phyloP scores from a whole-genome alignment of 2,888 invertebrate genomes.

The Eupithecia dodoneata region DNA sequence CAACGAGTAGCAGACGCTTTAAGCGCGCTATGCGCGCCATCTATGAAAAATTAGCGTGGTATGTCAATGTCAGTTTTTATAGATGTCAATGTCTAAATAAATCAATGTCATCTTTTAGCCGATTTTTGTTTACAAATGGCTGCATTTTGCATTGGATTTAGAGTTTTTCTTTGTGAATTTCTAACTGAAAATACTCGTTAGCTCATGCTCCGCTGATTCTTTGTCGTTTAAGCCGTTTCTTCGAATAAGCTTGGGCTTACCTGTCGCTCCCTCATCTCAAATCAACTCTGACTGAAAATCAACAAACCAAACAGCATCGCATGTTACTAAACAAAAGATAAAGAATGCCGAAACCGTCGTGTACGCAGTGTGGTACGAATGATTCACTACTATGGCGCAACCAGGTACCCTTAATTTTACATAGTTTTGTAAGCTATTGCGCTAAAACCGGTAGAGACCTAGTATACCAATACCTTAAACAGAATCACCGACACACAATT shows the following conservation, averaged over 20 bases:
- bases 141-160: background rate
- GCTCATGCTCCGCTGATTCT: background rate
- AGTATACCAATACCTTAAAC: too few relatives aligned
- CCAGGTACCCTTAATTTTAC: constrained; percentile 55
- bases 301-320: background rate
- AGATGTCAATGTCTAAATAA: background rate
- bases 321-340: background rate
- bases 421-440: background rate
- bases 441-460: background rate
- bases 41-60: background rate
- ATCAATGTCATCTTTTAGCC: background rate
- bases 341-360: constrained; percentile 85
- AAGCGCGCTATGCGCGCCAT: background rate
- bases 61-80: background rate
- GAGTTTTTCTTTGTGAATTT: background rate
- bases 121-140: constrained; percentile 5
- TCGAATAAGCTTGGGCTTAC: background rate
- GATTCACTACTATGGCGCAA: constrained; percentile 91
- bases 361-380: constrained; percentile 87
- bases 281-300: background rate
- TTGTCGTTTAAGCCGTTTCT: background rate
- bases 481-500: background rate
- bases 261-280: background rate
- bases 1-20: background rate
- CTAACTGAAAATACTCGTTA: background rate